phyloP scores from a whole-genome alignment of 1,140 invertebrate genomes.

The Aphidius ervi region DNA sequence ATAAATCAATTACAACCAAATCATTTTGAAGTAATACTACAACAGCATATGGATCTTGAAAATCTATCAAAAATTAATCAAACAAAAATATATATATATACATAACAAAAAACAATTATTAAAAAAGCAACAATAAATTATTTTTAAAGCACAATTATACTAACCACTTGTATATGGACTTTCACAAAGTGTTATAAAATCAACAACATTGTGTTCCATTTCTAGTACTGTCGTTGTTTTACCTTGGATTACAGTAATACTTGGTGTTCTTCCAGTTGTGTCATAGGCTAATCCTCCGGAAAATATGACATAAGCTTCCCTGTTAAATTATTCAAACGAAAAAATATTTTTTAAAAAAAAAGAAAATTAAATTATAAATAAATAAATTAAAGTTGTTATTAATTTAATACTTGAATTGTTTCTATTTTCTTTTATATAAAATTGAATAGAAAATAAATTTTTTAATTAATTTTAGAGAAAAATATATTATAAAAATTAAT shows the following conservation, averaged over 20 bases:
- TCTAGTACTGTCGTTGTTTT: conserved; percentile 95
- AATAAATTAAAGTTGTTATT: conserved; percentile 4
- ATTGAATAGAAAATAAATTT: too few species aligned
- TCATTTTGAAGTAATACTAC: conserved; percentile 97
- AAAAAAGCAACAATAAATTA: conserved; percentile 7
- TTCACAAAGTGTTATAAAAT: conserved; percentile 94
- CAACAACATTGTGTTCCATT: conserved; percentile 98
- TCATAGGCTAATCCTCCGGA: conserved; percentile 91
- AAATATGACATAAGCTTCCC: conserved; percentile 89
- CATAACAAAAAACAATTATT: too few species aligned
- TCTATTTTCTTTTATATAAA: too few species aligned
- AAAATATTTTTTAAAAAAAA: conserved; percentile 18
- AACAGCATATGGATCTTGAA: conserved; percentile 95
- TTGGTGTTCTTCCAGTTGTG: conserved; percentile 83
- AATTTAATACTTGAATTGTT: neutral
- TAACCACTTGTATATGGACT: conserved; percentile 88
- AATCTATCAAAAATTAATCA: conserved; percentile 62
- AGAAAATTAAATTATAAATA: neutral
- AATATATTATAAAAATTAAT: conserved; percentile 36
- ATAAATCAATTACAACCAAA: conserved; percentile 94
- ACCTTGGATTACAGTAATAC: conserved; percentile 92
- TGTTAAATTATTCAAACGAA: conserved; percentile 40
- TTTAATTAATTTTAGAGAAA: too few species aligned
- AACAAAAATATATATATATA: neutral
- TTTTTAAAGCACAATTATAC: conserved; percentile 30